These are phyloP conservation scores for Tipula vernalis DNA, from an alignment of 2,888 invertebrate species.

Conservation along the genomic window DNA sequence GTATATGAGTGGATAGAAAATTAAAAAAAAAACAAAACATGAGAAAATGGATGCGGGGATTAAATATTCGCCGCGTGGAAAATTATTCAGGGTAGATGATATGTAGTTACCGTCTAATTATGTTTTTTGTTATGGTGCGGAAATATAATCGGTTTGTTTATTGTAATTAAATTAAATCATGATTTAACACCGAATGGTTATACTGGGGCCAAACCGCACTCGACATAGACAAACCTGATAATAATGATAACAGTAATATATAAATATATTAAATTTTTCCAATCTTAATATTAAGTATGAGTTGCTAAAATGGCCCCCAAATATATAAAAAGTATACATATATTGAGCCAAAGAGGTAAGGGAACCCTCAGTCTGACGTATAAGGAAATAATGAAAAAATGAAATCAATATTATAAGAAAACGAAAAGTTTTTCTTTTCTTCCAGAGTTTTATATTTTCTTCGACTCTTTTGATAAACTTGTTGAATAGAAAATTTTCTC, in stretches of 20 bases:
- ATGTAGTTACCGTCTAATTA: neutral
- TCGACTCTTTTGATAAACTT: neutral
- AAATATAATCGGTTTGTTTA: neutral
- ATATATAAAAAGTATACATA: neutral
- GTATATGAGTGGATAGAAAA: neutral
- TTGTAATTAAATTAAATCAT: neutral
- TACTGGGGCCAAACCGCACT: neutral
- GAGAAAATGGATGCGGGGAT: neutral
- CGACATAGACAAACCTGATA: neutral
- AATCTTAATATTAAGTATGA: neutral
- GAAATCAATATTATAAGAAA: constrained; percentile 4
- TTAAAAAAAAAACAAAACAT: neutral
- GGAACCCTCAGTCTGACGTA: neutral
- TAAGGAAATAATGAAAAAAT: neutral
- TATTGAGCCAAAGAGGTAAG: neutral
- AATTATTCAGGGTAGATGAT: neutral
- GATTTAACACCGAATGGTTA: neutral
- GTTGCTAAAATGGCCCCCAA: neutral
- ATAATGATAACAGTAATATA: neutral
- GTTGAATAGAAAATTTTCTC: neutral
- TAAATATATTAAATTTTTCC: neutral
- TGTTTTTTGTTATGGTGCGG: neutral
- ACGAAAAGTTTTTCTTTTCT: neutral
- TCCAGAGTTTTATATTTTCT: neutral
- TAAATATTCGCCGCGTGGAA: neutral